Base-by-base conservation (phyloP, 2,888 invertebrate species). In the Polymixis lichenea region DNA sequence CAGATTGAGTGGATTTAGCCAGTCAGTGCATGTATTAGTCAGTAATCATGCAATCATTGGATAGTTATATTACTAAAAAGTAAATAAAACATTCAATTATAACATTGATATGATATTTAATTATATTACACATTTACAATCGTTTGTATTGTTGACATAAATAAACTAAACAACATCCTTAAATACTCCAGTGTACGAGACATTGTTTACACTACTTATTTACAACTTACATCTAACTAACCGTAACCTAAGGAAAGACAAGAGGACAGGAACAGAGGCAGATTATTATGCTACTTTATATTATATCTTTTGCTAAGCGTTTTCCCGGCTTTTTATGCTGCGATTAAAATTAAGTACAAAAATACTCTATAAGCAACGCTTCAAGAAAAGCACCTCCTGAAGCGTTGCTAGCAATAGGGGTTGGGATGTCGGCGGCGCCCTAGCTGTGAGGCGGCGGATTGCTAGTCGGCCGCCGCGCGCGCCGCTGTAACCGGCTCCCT, bases 281-380 rank as follows among this genome's bases (percentile, higher is more conserved):
- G 61, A 61, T 72, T 53, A 28, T 32, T 53, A 72, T 70, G 28
- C 49, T 69, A 74, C 28, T 32, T 32, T 53, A 60, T 61, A n/a
- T 66, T 58, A 38, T 60, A 64, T 70, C 15, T 61, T 69, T 67
- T 68, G 55, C 84, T 79, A 83, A 83, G 75, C 83, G 75, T 71
- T 86, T 56, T 86, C 75, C 78, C 83, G 86, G 83, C 72, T 78
- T 71, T 38, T 9, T 9, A 69, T 75, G 71, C 51, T 55, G 60
- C 58, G 17, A 68, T 60, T 75, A 71, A 72, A 72, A 70, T 46
- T 55, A 46, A 55, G 83, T 86, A 86, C 38, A 84, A 84, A 84
- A 84, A 84, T 84, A 84, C 46, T 86, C 62, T 86, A 74, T 76
- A 43, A 80, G 58, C 84, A 86, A 68, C 76, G 73, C 84, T 80